These are phyloP conservation scores for Ptilonorhynchus violaceus DNA, from an alignment of 2,113 vertebrate species.

Conservation along the genomic window DNA sequence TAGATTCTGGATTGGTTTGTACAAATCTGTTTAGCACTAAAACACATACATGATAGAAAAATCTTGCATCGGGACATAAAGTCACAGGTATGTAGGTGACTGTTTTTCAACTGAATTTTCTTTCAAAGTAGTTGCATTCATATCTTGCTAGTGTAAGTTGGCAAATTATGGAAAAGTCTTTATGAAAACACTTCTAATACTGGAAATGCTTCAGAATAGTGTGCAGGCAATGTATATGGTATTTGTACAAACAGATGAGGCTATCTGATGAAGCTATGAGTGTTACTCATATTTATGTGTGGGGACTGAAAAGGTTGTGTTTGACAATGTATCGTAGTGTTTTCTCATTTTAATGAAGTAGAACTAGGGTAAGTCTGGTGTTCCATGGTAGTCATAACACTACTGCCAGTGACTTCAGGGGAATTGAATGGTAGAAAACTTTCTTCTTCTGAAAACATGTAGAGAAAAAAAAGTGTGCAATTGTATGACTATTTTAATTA, in stretches of 20 bases:
- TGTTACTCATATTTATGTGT: background rate
- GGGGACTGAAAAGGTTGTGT: background rate
- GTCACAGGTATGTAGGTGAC: constrained; percentile 85
- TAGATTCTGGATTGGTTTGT: constrained; percentile 98
- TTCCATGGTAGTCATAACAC: background rate
- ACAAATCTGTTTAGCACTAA: constrained; percentile 95
- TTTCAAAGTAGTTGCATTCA: background rate
- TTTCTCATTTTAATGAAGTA: background rate
- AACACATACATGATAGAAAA: constrained; percentile 95
- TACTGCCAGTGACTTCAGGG: background rate
- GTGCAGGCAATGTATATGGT: background rate
- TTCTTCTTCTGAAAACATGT: background rate
- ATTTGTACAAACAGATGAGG: background rate
- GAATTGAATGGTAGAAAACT: background rate
- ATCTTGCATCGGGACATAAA: constrained; percentile 98
- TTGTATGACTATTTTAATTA: constrained; percentile 40
- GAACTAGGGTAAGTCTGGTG: background rate
- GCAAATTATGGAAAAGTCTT: background rate
- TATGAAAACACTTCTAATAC: background rate
- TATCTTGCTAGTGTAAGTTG: background rate
- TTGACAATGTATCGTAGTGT: background rate
- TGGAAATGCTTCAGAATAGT: background rate
- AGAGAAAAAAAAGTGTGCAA: background rate
- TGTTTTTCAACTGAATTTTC: background rate
- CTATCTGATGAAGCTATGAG: background rate